These are phyloP conservation scores for Drosophila aldrichi DNA, from an alignment of 2,888 invertebrate genomes.

Conservation along the genomic window DNA sequence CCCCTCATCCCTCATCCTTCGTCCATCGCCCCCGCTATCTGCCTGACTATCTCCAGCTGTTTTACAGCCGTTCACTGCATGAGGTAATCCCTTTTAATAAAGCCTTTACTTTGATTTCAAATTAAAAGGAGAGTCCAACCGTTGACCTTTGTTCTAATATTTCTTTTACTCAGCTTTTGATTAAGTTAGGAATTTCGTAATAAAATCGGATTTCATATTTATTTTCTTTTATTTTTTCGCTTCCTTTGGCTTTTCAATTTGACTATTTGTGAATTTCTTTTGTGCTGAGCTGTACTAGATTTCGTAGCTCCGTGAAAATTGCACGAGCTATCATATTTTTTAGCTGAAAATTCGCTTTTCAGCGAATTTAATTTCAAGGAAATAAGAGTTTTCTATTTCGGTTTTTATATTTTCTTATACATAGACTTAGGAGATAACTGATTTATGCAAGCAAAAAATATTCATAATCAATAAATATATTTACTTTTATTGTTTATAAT, in stretches of 20 bases:
- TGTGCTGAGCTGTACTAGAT: background rate
- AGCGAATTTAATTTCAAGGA: background rate
- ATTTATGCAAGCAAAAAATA: too few species aligned
- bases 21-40: background rate
- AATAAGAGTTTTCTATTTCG: too few species aligned
- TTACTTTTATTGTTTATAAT: background rate
- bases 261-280: background rate
- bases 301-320: background rate
- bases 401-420: too few species aligned
- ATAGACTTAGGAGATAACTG: too few species aligned
- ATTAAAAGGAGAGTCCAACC: constrained; percentile 2
- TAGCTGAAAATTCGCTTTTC: background rate
- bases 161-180: background rate
- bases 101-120: constrained; percentile 18
- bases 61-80: background rate
- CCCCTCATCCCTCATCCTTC: too few species aligned
- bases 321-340: background rate
- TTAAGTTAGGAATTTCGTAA: background rate
- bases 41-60: constrained; percentile 27
- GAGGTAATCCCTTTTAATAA: background rate
- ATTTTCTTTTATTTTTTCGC: background rate
- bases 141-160: background rate
- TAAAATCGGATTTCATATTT: background rate
- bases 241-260: background rate
- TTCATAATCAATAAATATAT: background rate